Conservation (phyloP, 2,888 invertebrate species). For the Amblyjoppa proteus region DNA sequence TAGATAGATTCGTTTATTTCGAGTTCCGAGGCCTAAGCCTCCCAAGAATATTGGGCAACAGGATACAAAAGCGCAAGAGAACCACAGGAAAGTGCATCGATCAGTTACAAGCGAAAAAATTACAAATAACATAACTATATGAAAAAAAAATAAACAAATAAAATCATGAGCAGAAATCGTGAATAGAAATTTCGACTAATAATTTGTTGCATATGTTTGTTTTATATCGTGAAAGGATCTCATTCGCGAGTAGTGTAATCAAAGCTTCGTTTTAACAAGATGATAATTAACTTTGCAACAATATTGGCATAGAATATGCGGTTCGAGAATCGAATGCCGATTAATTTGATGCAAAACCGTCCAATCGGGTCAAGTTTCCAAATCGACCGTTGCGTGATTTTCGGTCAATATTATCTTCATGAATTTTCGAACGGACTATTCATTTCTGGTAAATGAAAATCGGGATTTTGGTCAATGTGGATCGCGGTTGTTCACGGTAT, state of each 20-base stretch:
- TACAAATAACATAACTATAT: too few relatives aligned
- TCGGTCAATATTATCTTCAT: constrained; percentile 3
- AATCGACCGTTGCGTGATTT: neutral
- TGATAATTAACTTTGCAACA: neutral
- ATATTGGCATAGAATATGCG: neutral
- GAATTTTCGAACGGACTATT: constrained; percentile 8
- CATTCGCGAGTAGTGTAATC: neutral
- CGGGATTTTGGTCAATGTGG: neutral
- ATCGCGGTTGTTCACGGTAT: neutral
- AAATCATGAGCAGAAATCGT: too few relatives aligned
- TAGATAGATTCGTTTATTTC: too few relatives aligned
- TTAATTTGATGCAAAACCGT: constrained; percentile 7
- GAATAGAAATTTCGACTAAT: neutral
- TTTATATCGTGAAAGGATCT: too few relatives aligned
- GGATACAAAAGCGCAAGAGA: too few relatives aligned
- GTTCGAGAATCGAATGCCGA: neutral
- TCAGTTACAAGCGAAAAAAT: too few relatives aligned
- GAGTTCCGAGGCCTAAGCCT: too few relatives aligned
- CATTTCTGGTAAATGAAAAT: neutral
- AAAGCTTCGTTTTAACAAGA: neutral
- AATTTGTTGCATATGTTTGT: neutral
- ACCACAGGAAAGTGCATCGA: too few relatives aligned
- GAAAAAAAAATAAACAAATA: too few relatives aligned
- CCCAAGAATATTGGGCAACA: too few relatives aligned
- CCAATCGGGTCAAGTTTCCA: neutral